A percentile compares a stretch with the other conserved stretches of the same genome.
phyloP scores from a whole-genome alignment of 2,113 vertebrate genomes.

The Sorex araneus region DNA sequence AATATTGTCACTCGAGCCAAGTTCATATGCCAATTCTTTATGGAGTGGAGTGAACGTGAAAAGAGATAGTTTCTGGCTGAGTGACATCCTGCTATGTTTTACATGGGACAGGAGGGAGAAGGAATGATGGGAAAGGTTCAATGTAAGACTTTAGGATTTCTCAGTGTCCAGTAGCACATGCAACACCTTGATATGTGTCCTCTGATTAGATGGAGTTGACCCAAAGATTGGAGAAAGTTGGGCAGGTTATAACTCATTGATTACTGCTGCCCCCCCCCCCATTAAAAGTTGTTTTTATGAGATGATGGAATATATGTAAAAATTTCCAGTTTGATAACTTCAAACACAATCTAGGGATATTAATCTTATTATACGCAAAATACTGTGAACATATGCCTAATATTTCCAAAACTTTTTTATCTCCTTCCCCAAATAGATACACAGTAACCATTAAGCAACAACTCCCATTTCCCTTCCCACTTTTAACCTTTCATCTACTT shows the following conservation, averaged over 20 bases:
- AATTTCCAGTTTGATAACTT: neutral
- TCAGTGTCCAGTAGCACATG: fast-evolving
- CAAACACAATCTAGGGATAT: neutral
- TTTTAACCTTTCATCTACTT: neutral
- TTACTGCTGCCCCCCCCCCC: neutral
- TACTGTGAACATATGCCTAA: neutral
- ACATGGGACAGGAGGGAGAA: neutral
- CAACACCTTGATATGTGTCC: neutral
- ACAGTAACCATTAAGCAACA: neutral
- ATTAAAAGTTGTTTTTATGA: neutral
- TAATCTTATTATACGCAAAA: neutral
- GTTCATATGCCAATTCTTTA: neutral
- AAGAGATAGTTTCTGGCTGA: slow-evolving; percentile 21
- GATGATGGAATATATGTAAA: neutral
- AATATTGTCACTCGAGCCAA: neutral
- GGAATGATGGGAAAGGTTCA: neutral
- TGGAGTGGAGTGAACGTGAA: neutral
- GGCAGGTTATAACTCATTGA: neutral
- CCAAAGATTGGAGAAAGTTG: neutral
- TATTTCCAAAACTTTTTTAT: neutral
- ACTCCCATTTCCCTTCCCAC: neutral
- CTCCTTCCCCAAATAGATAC: neutral
- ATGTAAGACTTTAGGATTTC: neutral
- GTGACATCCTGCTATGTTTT: neutral
- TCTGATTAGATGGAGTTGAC: neutral